Base-by-base conservation (phyloP, 1,140 invertebrate genomes). In the Druon quercuslanigerum region DNA sequence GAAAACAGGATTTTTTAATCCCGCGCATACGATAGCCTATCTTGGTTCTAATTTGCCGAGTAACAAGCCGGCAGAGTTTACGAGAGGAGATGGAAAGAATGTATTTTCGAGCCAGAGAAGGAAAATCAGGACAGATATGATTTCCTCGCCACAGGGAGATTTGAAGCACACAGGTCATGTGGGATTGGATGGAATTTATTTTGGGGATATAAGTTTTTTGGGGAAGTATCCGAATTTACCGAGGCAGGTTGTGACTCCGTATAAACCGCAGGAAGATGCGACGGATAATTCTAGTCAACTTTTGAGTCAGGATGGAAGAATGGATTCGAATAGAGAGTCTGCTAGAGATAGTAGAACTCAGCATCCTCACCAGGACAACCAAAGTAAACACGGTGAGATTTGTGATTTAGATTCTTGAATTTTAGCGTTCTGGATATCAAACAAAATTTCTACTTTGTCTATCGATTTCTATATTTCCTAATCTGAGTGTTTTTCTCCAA, bases 161-260 rank as follows among this genome's bases (percentile, higher is more conserved):
- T 94, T 99, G 0, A 97, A 98, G 87, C 98, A 99, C 87, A 99
- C 98, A 0, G 97, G 90, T 1, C 98, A 99, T 89, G 97, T 99
- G 6, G 98, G 99, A 3, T 93, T 98, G 14, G 98, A 99, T 90
- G 98, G 98, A 7, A 96, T 97, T 74, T 97, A 97, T 87, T 99
- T 99, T 89, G 98, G 98, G 0, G 98, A 99, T 90, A 95, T 99
- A 72, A 95, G 96, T 60, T 98, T 97, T 86, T 91, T 98, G 20
- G 94, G 94, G 46, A 95, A 96, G 92, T 96, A 96, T 88, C 94
- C 95, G 77, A 94, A 95, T 82, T 91, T 97, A 74, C 96, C 97
- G 20, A 94, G 96, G 20, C 96, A 98, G 91, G 94, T 97, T 1
- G 96, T 97, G 13, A 95, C 96, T 5, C 96, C 96, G 1, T 97